These are phyloP conservation scores for Ataeniobius toweri DNA, from an alignment of 2,797 vertebrate genomes.

Conservation along the genomic window DNA sequence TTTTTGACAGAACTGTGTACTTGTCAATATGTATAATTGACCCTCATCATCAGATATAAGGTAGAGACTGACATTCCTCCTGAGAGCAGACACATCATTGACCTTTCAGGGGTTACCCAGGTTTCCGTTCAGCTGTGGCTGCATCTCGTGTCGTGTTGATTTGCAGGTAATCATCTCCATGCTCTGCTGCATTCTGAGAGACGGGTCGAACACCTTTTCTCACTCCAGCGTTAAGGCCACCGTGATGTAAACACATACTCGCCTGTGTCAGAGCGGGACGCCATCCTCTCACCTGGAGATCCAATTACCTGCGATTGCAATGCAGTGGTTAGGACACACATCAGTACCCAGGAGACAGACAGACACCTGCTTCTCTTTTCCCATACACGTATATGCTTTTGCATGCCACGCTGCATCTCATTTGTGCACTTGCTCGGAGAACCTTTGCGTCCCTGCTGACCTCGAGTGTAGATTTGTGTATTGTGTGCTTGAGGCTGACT, in stretches of 20 bases:
- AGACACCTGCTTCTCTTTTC: slow-evolving; percentile 7
- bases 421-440: slow-evolving; percentile 59
- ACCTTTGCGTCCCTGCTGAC: slow-evolving; percentile 49
- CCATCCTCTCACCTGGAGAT: slow-evolving; percentile 30
- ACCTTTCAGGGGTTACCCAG: slow-evolving; percentile 17
- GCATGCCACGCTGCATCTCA: slow-evolving; percentile 46
- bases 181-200: slow-evolving; percentile 45
- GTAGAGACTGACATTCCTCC: slow-evolving; percentile 1
- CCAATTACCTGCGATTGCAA: slow-evolving; percentile 68
- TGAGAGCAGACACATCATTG: not conserved
- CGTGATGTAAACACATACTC: slow-evolving; percentile 59
- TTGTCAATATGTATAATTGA: not conserved
- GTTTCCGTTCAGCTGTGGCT: slow-evolving; percentile 1
- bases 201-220: slow-evolving; percentile 33
- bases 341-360: slow-evolving; percentile 52
- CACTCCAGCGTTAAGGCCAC: slow-evolving; percentile 33
- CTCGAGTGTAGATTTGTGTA: not conserved
- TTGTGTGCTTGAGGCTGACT: not conserved
- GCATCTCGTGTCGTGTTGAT: slow-evolving; percentile 38
- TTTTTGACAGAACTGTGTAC: not conserved
- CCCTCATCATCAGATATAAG: not conserved
- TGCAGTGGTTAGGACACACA: slow-evolving; percentile 53
- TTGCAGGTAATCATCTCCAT: slow-evolving; percentile 65
- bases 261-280: slow-evolving; percentile 37
- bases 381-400: slow-evolving; percentile 7